Base-by-base conservation (phyloP, 2,797 vertebrate genomes). In the Hybognathus amarus region DNA sequence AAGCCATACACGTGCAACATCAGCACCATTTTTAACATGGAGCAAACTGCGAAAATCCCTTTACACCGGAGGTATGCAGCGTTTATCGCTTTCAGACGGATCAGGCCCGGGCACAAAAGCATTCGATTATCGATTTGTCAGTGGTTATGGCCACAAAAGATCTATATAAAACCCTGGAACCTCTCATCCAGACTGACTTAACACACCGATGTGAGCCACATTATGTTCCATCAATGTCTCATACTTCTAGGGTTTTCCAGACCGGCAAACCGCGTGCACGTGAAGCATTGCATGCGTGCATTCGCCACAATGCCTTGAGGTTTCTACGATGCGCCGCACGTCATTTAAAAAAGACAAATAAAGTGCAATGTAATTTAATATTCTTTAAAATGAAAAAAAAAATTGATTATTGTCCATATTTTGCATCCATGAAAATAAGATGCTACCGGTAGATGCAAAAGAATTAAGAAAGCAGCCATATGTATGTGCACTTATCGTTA, bases 11-110 rank as follows among this genome's bases (percentile, higher is more conserved):
- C 40, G 30, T 33, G 71, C 86, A 80, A 52, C 86, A 85, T 87
- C 86, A 87, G 86, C 84, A 87, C 84, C 83, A 63, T 76, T 71
- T 47, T 77, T 47, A 33, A 52, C 38, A 56, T 56, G 76, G 27
- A 80, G 77, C 64, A 69, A 54, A 33, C 77, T 73, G 63, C 24
- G 42, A 36, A 77, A 83, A 45, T 38, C 81, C 22, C 27, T 52
- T 78, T 30, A 74, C 69, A 42, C 30, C 6, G 13, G 15, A 79
- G 10, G 59, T n/a, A n/a, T n/a, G n/a, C n/a, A n/a, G 24, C 66
- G 50, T 24, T 78, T 54, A 30, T 27, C 47, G 45, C 54, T 12
- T 56, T 27, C 20, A 15, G 15, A 13, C 18, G 36, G 33, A 61
- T 45, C 40, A 61, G 38, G n/a, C 4, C 30, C 17, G 10, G 15